phyloP scores from a whole-genome alignment of 2,113 vertebrate species.

The Lucifuga dentata region DNA sequence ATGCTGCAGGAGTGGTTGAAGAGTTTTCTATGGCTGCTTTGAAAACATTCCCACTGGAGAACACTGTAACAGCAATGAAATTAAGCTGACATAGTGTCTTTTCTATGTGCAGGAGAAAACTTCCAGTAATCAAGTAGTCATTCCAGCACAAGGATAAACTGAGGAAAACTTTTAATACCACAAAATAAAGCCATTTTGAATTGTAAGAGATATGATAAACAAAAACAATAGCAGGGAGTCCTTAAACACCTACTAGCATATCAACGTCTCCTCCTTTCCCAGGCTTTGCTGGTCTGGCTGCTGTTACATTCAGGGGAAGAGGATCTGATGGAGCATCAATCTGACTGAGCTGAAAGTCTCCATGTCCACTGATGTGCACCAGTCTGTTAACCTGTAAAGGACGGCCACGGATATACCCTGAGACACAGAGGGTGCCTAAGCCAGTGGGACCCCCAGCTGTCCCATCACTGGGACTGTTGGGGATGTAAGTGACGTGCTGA shows the following conservation, averaged over 20 bases:
- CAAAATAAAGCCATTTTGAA: too few relatives aligned
- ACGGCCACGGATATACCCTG: slow-evolving; percentile 91
- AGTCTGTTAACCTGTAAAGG: slow-evolving; percentile 88
- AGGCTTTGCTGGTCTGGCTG: slow-evolving; percentile 72
- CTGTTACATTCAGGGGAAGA: slow-evolving; percentile 82
- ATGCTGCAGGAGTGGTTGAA: too few relatives aligned
- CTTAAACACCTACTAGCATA: slow-evolving; percentile 78
- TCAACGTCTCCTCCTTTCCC: slow-evolving; percentile 81
- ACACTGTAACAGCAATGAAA: too few relatives aligned
- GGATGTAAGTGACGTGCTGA: slow-evolving; percentile 83
- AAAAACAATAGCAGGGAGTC: neutral
- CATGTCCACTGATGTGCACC: slow-evolving; percentile 92
- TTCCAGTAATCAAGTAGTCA: too few relatives aligned
- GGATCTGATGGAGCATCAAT: slow-evolving; percentile 91
- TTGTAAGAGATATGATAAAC: too few relatives aligned
- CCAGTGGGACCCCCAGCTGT: slow-evolving; percentile 62
- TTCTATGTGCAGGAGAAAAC: too few relatives aligned
- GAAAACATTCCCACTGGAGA: too few relatives aligned
- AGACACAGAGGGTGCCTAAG: slow-evolving; percentile 90
- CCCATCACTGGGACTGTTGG: slow-evolving; percentile 61
- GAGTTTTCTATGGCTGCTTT: too few relatives aligned
- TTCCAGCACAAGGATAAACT: too few relatives aligned
- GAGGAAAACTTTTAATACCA: too few relatives aligned
- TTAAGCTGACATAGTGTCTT: too few relatives aligned
- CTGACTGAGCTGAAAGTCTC: slow-evolving; percentile 95